Base-by-base conservation (phyloP, 2,888 invertebrate genomes). In the Xylota sylvarum region DNA sequence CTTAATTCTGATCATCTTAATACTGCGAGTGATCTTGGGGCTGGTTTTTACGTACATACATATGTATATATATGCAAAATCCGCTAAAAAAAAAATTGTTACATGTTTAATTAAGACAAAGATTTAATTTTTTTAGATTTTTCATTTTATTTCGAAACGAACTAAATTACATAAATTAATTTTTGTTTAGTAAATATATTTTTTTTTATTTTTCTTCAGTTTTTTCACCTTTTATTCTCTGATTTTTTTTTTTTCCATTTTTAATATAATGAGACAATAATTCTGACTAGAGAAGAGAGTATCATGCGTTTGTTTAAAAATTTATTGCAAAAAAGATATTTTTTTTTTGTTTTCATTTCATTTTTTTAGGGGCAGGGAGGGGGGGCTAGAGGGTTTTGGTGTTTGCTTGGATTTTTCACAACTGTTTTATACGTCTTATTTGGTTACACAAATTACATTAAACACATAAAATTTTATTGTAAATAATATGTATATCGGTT, bases 261-360 rank as follows among this genome's bases (percentile, higher is more conserved):
- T 87, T 79, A 86, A 74, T 88, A 81, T 88, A 89, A 90, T 89
- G 89, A 69, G 82, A 82, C 62, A 76, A 82, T 82, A 76, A 69
- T 70, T 76, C 82, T 82, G 82, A 82, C 69, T 82, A 76, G 82
- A 82, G 76, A 82, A 80, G 76, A 82, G 70, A 82, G 64, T 69
- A 76, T 76, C 62, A 76, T 82, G 82, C 50, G 69, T 76, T 80
- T 73, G 72, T 67, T 73, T 46, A 60, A 37, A 76, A 81, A 76
- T 58, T 27, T 37, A 79, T 79, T 79, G 79, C 70, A 79, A 55
- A 81, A 72, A 73, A 55, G 19, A 69, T 62, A 17, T 37, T 37
- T 37, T 1, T 23, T 84, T 37, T 60, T 56, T 48, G 12, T 40
- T 69, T 70, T 58, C 23, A 55, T 46, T 52, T 69, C 9, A 23